Conservation (phyloP, 2,113 vertebrate species). For the Pedetes capensis region DNA sequence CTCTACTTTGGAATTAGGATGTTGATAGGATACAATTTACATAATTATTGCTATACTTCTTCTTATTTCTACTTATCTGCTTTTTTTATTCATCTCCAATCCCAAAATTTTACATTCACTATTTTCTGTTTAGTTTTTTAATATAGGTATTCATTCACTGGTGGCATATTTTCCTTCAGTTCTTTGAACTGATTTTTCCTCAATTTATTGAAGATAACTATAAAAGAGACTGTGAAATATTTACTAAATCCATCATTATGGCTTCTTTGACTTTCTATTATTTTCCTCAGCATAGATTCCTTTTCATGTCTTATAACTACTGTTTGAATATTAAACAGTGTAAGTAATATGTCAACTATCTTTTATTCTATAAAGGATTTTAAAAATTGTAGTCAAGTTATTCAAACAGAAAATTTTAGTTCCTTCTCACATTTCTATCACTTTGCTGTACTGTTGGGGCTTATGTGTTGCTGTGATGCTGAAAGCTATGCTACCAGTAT, state of each 20-base stretch:
- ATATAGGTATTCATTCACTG: not conserved
- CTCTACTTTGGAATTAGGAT: not conserved
- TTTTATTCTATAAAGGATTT: not conserved
- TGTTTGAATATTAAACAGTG: not conserved
- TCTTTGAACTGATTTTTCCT: not conserved
- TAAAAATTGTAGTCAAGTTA: not conserved
- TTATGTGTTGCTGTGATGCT: too few relatives aligned
- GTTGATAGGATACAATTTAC: not conserved
- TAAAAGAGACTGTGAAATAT: not conserved
- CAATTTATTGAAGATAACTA: not conserved
- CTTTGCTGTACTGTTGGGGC: too few relatives aligned
- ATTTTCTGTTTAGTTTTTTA: not conserved
- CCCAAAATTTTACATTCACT: not conserved
- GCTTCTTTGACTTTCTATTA: not conserved
- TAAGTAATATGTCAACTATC: not conserved
- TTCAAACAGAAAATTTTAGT: not conserved
- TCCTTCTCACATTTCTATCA: not conserved
- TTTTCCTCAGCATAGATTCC: not conserved
- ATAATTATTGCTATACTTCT: not conserved
- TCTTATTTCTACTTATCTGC: not conserved
- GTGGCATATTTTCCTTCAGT: not conserved
- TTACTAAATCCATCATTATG: not conserved
- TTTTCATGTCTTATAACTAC: not conserved
- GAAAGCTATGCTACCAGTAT: too few relatives aligned
- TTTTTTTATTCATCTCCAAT: not conserved